Base-by-base conservation (phyloP, 2,113 vertebrate genomes). In the Peromyscus californicus region DNA sequence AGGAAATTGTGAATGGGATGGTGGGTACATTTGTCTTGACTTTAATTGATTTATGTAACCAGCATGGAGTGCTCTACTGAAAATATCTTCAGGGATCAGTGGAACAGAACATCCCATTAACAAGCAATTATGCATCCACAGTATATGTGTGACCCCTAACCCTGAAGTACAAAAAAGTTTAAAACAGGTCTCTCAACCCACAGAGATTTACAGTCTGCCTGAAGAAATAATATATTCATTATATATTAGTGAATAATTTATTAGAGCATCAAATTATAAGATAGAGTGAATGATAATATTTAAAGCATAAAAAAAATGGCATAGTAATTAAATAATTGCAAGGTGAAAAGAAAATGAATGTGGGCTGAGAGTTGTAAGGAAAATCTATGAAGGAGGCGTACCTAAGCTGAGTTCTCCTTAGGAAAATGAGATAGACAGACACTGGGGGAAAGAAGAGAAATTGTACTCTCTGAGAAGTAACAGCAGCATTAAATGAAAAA, bases 181-280 rank as follows among this genome's bases (percentile, higher is more conserved):
- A 93, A 76, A 79, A 90, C 15, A 92, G 67, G 31, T 22, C 54
- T 94, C 65, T 89, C 57, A 63, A 76, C 33, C 26, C n/a, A 76
- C 21, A 54, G 61, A 93, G 21, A 78, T 87, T 79, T 93, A 91
- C 1, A 91, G 7, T 84, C 45, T n/a, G 39, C 45, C 74, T 85
- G 21, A 21, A 92, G 69, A 97, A 76, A 95, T 96, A 87, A 87
- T 92, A 36, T n/a, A 94, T 76, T 76, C 22, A 91, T 48, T 59
- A 63, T 85, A 54, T 54, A 93, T 90, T 84, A 85, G 36, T 90
- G 69, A 78, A 84, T 31, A 87, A 93, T 96, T 91, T 90, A 83
- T 88, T 90, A 90, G 19, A 94, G 75, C 69, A 48, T 61, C 90
- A 96, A 54, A 69, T 63, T 96, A 1, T 89, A 79, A 51, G 82